phyloP scores from a whole-genome alignment of 2,888 invertebrate genomes.

The Microchrysa polita region DNA sequence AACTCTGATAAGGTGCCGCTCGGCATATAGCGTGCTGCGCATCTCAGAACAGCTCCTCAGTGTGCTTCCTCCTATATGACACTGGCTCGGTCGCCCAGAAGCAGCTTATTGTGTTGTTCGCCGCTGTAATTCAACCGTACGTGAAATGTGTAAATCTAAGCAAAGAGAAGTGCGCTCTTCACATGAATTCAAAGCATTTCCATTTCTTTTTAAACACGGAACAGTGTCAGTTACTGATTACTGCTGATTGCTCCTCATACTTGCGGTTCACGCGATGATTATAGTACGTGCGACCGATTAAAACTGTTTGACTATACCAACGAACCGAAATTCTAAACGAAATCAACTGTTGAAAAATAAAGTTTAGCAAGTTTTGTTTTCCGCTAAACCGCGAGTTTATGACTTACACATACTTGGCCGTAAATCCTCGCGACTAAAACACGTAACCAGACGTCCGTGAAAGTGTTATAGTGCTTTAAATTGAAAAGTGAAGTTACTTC shows the following conservation, averaged over 20 bases:
- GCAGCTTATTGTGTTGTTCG: background rate
- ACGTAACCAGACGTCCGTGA: background rate
- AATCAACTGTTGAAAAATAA: no score
- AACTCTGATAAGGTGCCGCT: constrained; percentile 16
- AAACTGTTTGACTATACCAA: background rate
- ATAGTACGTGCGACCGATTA: background rate
- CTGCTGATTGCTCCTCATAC: constrained; percentile 27
- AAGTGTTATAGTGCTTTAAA: background rate
- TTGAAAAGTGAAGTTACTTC: background rate
- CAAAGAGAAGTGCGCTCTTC: constrained; percentile 23
- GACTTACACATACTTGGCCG: no score
- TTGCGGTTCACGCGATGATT: constrained; percentile 27
- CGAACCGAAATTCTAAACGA: constrained; percentile 8
- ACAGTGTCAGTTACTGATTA: constrained; percentile 26
- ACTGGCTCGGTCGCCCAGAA: constrained; percentile 21
- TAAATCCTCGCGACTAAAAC: no score
- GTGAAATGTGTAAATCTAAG: constrained; percentile 38
- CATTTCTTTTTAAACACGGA: constrained; percentile 32
- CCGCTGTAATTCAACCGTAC: constrained; percentile 15
- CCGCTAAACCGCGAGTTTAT: no score
- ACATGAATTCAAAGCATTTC: constrained; percentile 17
- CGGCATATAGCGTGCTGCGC: constrained; percentile 8
- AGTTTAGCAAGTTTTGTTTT: no score
- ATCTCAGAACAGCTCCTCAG: constrained; percentile 16
- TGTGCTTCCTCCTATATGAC: constrained; percentile 23